Conservation (phyloP, 2,797 vertebrate species). For the Chiroxiphia lanceolata region DNA sequence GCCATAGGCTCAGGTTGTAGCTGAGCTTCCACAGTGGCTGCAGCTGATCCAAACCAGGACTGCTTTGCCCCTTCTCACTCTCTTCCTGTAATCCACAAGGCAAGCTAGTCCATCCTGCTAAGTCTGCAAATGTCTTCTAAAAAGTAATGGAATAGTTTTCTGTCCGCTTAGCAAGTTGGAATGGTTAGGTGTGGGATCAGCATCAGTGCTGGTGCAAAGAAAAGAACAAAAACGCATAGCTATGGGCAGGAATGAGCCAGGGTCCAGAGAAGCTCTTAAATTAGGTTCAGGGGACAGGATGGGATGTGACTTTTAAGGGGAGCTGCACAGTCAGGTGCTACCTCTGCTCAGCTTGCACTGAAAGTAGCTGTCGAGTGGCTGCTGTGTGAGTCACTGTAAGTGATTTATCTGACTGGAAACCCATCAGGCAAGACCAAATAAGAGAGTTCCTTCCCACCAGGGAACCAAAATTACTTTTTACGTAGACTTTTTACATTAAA, state of each 20-base stretch:
- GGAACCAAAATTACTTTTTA: neutral
- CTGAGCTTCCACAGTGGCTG: neutral
- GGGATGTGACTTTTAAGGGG: neutral
- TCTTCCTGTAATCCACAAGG: neutral
- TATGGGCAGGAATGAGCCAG: neutral
- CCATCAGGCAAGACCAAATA: neutral
- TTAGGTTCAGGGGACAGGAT: neutral
- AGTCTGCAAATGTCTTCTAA: neutral
- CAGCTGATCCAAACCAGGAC: neutral
- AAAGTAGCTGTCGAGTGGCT: neutral
- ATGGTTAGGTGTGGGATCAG: neutral
- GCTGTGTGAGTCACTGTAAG: neutral
- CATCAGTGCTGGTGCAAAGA: neutral
- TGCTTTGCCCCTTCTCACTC: neutral
- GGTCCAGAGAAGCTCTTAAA: neutral
- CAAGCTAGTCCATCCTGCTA: neutral
- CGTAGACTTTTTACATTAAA: neutral
- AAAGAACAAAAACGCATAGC: neutral
- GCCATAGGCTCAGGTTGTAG: neutral
- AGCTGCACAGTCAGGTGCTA: neutral
- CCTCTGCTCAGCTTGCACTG: neutral
- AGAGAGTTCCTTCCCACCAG: neutral
- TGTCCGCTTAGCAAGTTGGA: neutral
- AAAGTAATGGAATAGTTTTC: neutral
- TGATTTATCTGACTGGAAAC: neutral